These are phyloP conservation scores for Biston stratarius DNA, from an alignment of 2,888 invertebrate genomes.

Conservation along the genomic window DNA sequence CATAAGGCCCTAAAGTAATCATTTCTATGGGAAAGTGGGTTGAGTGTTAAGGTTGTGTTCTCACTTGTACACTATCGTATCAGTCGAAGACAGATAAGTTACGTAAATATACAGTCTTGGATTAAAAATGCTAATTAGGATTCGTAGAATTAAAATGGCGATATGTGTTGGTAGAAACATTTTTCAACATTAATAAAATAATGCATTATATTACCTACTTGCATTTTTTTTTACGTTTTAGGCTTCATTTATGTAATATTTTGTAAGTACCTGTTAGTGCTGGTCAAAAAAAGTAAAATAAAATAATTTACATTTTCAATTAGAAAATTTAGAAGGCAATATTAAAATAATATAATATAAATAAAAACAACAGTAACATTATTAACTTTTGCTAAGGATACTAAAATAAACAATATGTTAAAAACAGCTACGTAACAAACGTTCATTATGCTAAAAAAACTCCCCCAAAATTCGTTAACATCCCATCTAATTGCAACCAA, in stretches of 20 bases:
- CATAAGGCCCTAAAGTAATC: slow-evolving; percentile 5
- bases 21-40: slow-evolving; percentile 29
- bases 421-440: slow-evolving; percentile 3
- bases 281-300: too few relatives aligned
- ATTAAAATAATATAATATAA: too few relatives aligned
- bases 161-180: neutral
- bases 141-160: slow-evolving; percentile 15
- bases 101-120: slow-evolving; percentile 25
- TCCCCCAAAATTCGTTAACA: slow-evolving; percentile 18
- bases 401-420: neutral
- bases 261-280: too few relatives aligned
- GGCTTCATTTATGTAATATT: too few relatives aligned
- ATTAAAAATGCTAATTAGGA: slow-evolving; percentile 35
- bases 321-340: too few relatives aligned
- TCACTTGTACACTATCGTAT: slow-evolving; percentile 54
- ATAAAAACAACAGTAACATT: too few relatives aligned
- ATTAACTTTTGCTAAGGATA: neutral
- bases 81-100: slow-evolving; percentile 41
- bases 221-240: neutral
- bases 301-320: too few relatives aligned
- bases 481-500: slow-evolving; percentile 5
- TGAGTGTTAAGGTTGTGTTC: slow-evolving; percentile 56
- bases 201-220: neutral
- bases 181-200: neutral
- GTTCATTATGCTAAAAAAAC: slow-evolving; percentile 1